Evolutionary conservation across 2,113 vertebrate species (phyloP), one percentile per base, ranked within the genome.

Genomic region (Semicossyphus pulcher): DNA sequence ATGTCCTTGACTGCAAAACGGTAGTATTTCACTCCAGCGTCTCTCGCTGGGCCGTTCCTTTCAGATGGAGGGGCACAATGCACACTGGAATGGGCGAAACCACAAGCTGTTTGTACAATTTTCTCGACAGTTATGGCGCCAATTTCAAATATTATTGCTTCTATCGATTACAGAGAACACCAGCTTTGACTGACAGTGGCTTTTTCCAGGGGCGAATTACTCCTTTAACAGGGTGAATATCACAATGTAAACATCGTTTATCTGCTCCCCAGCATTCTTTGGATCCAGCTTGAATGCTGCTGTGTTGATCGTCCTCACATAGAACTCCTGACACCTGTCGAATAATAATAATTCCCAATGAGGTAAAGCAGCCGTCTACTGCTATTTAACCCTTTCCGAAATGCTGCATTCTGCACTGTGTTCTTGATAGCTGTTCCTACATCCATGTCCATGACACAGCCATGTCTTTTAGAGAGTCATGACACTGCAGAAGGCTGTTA

Each of bases 201-300:
- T n/a, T n/a, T n/a, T n/a, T n/a, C n/a, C n/a, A n/a, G n/a, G n/a
- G n/a, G n/a, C n/a, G n/a, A n/a, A n/a, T n/a, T n/a, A n/a, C n/a
- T n/a, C n/a, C n/a, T n/a, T n/a, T 10, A 80, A 84, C 63, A 85
- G 73, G 57, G 49, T 82, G 59, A 81, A 83, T 49, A 86, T 86
- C 3, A 81, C 76, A 5, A 62, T 73, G 60, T 83, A 85, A 29
- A 80, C 83, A 0, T 68, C 18, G 68, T 82, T 86, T 23, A 86
- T 75, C 60, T 85, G 76, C 65, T 87, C 87, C 32, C 63, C 83
- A 0, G 83, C 76, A 2, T 84, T 60, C 70, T 79, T 83, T n/a
- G 86, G 86, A 32, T 91, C 89, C 10, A 89, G 78, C 80, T 87
- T 89, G 82, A 81, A 84, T 2, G 84, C 89, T 16, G 84, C 86